Base-by-base conservation (phyloP, 2,113 vertebrate species). In the Melanostigma gelatinosum region DNA sequence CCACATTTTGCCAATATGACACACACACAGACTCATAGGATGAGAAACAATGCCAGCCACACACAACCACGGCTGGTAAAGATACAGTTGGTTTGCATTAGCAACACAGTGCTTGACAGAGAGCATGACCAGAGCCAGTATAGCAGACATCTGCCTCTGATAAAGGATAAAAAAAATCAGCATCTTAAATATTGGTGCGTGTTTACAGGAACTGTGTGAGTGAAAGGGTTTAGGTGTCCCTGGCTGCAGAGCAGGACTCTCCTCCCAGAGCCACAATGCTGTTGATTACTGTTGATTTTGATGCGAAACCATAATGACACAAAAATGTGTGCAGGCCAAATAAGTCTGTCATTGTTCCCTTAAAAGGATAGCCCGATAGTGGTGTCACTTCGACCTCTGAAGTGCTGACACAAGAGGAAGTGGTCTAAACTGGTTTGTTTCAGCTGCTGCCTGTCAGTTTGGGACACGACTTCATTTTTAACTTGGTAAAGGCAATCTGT, bases 401-500 rank as follows among this genome's bases (percentile, higher is more conserved):
- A 15, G n/a, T 46, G 74, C 54, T 58, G 75, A 75, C 63, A 63
- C 66, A 72, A 81, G 15, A 84, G 67, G 67, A 90, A 69, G 77
- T 81, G 67, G 63, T 86, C n/a, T 29, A 4, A 34, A 27, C 11
- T 20, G 34, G 27, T 48, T 63, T 64, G 20, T 77, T 73, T 69
- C 22, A 29, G 4, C 38, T 36, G 29, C 36, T 42, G 38, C 15
- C 36, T 16, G 32, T 71, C 55, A 48, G 8, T 34, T 20, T 18
- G 6, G 24, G 20, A 27, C 4, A 36, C 9, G 15, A 12, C 32
- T 50, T 69, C 3, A 50, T 48, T 12, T 62, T 3, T 0, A n/a
- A 32, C 3, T 32, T 11, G 11, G 6, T 40, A 48, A 75, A 57
- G 16, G 6, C 9, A 8, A 27, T 46, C 58, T 11, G 44, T n/a